These are phyloP conservation scores for Naja naja DNA, from an alignment of 2,113 vertebrate species.

Conservation along the genomic window DNA sequence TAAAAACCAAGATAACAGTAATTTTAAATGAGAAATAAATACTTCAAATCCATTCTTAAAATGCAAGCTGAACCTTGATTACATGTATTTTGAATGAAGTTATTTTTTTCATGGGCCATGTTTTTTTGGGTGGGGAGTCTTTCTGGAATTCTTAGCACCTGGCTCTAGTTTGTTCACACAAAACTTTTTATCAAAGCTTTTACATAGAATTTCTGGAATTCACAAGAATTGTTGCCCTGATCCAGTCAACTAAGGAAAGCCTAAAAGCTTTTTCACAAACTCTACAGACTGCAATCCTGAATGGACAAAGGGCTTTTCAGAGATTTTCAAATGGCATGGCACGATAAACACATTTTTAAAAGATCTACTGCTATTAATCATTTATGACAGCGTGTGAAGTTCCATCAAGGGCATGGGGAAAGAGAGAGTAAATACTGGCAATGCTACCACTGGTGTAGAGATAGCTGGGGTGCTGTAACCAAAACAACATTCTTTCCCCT, in stretches of 20 bases:
- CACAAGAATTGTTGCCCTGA: neutral
- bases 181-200: slow-evolving; percentile 54
- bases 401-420: neutral
- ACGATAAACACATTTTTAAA: slow-evolving; percentile 4
- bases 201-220: slow-evolving; percentile 34
- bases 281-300: slow-evolving; percentile 18
- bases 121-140: neutral
- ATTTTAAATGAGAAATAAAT: neutral
- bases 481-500: too few relatives aligned
- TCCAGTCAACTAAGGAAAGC: slow-evolving; percentile 21
- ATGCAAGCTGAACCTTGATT: neutral
- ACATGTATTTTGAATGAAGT: neutral
- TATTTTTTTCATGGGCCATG: neutral
- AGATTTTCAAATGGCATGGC: slow-evolving; percentile 15
- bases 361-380: slow-evolving; percentile 5
- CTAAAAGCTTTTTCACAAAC: slow-evolving; percentile 60
- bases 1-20: neutral
- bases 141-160: neutral
- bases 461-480: too few relatives aligned
- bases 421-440: too few relatives aligned
- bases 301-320: slow-evolving; percentile 44
- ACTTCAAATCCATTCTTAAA: neutral
- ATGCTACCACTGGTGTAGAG: too few relatives aligned
- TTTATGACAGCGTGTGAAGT: neutral
- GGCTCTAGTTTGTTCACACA: slow-evolving; percentile 50